Evolutionary conservation across 2,888 invertebrate species (phyloP).

Genomic region (Spisula solida): DNA sequence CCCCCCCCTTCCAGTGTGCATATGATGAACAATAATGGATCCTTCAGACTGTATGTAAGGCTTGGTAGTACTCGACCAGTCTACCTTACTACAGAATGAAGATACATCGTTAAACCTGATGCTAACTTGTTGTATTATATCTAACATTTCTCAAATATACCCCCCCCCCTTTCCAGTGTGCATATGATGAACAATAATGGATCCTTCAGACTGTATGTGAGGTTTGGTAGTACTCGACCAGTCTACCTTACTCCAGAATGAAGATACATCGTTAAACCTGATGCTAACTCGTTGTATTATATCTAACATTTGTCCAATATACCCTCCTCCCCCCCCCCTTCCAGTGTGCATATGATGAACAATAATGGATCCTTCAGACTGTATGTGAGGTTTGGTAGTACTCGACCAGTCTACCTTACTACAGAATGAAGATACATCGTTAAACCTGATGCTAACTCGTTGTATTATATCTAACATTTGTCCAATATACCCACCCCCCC

Average conservation of each 20-base stretch:
- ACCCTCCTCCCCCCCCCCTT: too few relatives aligned
- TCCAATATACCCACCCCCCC: too few relatives aligned
- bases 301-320: too few relatives aligned
- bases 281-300: not conserved
- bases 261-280: conserved; percentile 33
- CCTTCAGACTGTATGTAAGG: conserved; percentile 67
- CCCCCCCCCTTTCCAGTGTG: not conserved
- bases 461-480: too few relatives aligned
- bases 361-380: conserved; percentile 59
- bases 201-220: conserved; percentile 64
- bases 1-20: conserved; percentile 44
- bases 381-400: conserved; percentile 57
- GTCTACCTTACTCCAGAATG: conserved; percentile 46
- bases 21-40: conserved; percentile 72
- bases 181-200: conserved; percentile 11
- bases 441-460: conserved; percentile 27
- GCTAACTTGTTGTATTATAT: not conserved
- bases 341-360: not conserved
- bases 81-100: conserved; percentile 50
- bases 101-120: conserved; percentile 31
- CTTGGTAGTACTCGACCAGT: conserved; percentile 55
- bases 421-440: conserved; percentile 43
- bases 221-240: conserved; percentile 61
- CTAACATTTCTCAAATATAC: too few relatives aligned
- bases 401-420: conserved; percentile 54